Evolutionary conservation across 2,113 vertebrate species (phyloP).

Genomic region (Tiliqua scincoides): DNA sequence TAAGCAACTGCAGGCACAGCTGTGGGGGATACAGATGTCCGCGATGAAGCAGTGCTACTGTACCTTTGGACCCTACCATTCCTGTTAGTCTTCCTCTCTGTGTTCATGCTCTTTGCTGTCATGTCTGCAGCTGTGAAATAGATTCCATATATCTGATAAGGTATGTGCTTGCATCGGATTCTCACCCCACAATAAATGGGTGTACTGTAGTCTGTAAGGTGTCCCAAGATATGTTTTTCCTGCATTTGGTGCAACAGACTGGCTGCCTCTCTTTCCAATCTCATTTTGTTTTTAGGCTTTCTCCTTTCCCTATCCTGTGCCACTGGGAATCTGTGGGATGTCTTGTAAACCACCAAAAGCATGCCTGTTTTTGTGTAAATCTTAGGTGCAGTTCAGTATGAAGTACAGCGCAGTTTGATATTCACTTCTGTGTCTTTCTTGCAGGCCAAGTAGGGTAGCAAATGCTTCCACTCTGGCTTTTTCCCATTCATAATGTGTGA

Average conservation of each 20-base stretch:
- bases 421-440: not conserved
- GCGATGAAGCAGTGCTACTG: not conserved
- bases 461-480: conserved; percentile 32
- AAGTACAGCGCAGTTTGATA: not conserved
- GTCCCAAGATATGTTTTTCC: not conserved
- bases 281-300: not conserved
- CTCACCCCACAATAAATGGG: not conserved
- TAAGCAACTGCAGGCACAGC: not conserved
- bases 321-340: not conserved
- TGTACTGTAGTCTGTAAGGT: conserved; percentile 28
- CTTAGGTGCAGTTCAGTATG: too few species aligned
- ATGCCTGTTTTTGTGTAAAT: not conserved
- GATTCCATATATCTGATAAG: conserved; percentile 11
- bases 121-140: not conserved
- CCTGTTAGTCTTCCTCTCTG: not conserved
- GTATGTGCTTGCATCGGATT: not conserved
- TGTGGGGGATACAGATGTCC: not conserved
- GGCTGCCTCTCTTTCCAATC: not conserved
- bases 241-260: not conserved
- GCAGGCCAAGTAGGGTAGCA: conserved; percentile 40
- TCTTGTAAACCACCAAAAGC: not conserved
- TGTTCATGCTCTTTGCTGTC: conserved; percentile 12
- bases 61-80: conserved; percentile 37
- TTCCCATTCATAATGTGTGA: not conserved
- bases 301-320: not conserved